phyloP scores from a whole-genome alignment of 1,140 invertebrate species.

The Sitodiplosis mosellana region DNA sequence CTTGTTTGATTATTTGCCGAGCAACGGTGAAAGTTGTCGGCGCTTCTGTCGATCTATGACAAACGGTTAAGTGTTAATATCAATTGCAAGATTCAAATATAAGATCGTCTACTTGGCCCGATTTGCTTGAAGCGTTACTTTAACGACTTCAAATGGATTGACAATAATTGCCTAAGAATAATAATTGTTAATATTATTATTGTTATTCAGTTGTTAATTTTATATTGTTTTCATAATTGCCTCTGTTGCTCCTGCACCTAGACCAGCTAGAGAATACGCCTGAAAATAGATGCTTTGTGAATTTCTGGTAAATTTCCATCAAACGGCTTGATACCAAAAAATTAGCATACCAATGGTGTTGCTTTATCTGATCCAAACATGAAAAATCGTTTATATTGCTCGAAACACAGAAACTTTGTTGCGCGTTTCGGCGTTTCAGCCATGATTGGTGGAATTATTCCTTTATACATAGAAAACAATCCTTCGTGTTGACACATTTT shows the following conservation, averaged over 20 bases:
- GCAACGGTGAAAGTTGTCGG: slow-evolving; percentile 64
- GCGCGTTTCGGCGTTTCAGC: slow-evolving; percentile 91
- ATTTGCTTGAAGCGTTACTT: slow-evolving; percentile 67
- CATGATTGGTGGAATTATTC: slow-evolving; percentile 76
- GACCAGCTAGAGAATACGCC: slow-evolving; percentile 71
- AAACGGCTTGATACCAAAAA: not conserved
- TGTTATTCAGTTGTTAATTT: too few species aligned
- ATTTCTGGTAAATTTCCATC: not conserved
- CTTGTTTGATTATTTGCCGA: slow-evolving; percentile 49
- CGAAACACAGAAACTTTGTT: slow-evolving; percentile 85
- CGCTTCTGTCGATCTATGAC: slow-evolving; percentile 25
- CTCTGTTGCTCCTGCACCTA: slow-evolving; percentile 73
- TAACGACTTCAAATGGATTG: slow-evolving; percentile 90
- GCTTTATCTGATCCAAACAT: slow-evolving; percentile 50
- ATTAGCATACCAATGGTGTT: slow-evolving; percentile 44
- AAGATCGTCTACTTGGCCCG: slow-evolving; percentile 25
- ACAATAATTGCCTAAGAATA: slow-evolving; percentile 43
- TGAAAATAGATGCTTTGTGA: slow-evolving; percentile 27
- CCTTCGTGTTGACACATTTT: slow-evolving; percentile 81
- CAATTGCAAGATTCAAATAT: slow-evolving; percentile 3
- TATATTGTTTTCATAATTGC: too few species aligned
- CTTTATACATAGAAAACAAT: slow-evolving; percentile 69
- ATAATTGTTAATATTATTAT: not conserved
- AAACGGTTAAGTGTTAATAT: not conserved
- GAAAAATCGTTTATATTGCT: slow-evolving; percentile 77